Evolutionary conservation across 2,797 vertebrate species (phyloP).

Genomic region (Phrynocephalus guinanensis): DNA sequence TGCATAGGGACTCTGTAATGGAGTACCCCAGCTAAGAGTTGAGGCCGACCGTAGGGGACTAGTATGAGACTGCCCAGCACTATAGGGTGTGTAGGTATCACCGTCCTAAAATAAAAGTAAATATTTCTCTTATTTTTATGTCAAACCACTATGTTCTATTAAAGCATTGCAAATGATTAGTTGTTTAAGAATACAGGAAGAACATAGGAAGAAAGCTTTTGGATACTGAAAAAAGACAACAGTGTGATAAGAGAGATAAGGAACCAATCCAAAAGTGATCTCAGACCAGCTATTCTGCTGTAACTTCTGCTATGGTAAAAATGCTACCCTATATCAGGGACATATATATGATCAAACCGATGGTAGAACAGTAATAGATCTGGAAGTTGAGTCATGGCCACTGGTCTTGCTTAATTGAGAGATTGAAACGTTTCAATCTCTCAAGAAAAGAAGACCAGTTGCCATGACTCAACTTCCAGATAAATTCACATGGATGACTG

Average conservation of each 20-base stretch:
- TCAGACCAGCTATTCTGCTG: not conserved
- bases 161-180: not conserved
- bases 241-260: not conserved
- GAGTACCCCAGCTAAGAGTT: slow-evolving; percentile 52
- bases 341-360: not conserved
- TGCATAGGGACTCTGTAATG: slow-evolving; percentile 52
- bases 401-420: too few species aligned
- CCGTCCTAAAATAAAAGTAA: slow-evolving; percentile 66
- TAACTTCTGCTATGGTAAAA: not conserved
- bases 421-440: too few species aligned
- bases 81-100: slow-evolving; percentile 50
- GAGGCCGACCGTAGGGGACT: slow-evolving; percentile 60
- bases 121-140: not conserved
- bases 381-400: too few species aligned
- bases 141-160: slow-evolving; percentile 6
- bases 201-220: not conserved
- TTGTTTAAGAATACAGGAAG: not conserved
- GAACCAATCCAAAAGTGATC: not conserved
- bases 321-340: not conserved
- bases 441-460: too few species aligned
- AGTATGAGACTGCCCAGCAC: slow-evolving; percentile 45
- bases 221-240: not conserved
- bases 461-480: too few species aligned
- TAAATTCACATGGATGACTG: too few species aligned
- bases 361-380: not conserved